These are phyloP conservation scores for Dynastes grantii DNA, from an alignment of 2,888 invertebrate genomes.

Conservation along the genomic window DNA sequence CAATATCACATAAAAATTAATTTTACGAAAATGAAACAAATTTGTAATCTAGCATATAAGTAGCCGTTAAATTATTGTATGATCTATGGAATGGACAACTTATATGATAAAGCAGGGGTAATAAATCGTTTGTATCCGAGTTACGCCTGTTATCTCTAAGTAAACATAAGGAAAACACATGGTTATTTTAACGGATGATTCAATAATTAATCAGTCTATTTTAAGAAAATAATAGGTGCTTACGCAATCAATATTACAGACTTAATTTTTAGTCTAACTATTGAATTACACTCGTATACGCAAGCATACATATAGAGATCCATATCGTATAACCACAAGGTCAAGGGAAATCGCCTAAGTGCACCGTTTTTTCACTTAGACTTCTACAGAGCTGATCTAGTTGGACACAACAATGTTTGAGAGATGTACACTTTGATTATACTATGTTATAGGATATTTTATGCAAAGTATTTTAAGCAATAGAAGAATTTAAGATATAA, in stretches of 20 bases:
- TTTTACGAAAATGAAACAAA: too few relatives aligned
- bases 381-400: too few relatives aligned
- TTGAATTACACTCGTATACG: slow-evolving; percentile 2
- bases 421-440: too few relatives aligned
- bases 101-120: neutral
- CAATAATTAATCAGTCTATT: slow-evolving; percentile 48
- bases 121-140: slow-evolving; percentile 26
- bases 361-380: neutral
- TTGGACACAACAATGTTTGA: too few relatives aligned
- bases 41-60: too few relatives aligned
- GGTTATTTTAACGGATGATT: slow-evolving; percentile 48
- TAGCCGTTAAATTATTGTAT: too few relatives aligned
- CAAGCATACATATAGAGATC: neutral
- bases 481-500: too few relatives aligned
- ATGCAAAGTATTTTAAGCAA: neutral
- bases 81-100: neutral
- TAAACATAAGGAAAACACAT: slow-evolving; percentile 33
- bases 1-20: too few relatives aligned
- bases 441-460: neutral
- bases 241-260: slow-evolving; percentile 36
- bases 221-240: slow-evolving; percentile 49
- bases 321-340: slow-evolving; percentile 29
- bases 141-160: slow-evolving; percentile 18
- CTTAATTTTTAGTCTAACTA: slow-evolving; percentile 28
- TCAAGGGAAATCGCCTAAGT: slow-evolving; percentile 13